A percentile compares a stretch with the other conserved stretches of the same genome.
phyloP scores from a whole-genome alignment of 2,797 vertebrate species.

The Cichlasoma orientale region DNA sequence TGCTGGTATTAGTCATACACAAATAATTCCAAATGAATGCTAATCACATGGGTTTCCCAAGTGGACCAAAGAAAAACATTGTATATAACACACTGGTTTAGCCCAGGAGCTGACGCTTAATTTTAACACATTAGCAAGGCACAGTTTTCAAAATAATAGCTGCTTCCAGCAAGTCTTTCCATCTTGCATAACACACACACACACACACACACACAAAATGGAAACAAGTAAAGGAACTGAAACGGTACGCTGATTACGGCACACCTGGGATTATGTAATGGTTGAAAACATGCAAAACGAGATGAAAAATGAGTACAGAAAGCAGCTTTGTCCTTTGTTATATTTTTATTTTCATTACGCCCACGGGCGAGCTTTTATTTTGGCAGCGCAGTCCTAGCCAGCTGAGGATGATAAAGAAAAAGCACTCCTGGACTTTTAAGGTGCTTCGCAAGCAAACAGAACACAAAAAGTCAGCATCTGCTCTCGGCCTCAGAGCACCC shows the following conservation, averaged over 20 bases:
- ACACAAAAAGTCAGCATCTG: conserved; percentile 3
- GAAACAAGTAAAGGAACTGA: neutral
- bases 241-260: neutral
- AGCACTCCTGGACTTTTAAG: conserved; percentile 19
- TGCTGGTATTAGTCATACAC: too few relatives aligned
- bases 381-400: neutral
- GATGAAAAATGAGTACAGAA: neutral
- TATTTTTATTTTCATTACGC: neutral
- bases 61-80: too few relatives aligned
- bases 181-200: neutral
- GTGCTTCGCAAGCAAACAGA: conserved; percentile 10
- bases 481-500: neutral
- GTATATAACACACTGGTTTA: too few relatives aligned
- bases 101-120: neutral
- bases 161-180: conserved; percentile 1
- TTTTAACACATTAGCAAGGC: neutral
- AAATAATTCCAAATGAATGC: too few relatives aligned
- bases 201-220: neutral
- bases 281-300: neutral
- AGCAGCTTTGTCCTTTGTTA: neutral
- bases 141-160: conserved; percentile 4
- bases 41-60: too few relatives aligned
- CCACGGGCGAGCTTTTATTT: conserved; percentile 30
- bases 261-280: neutral
- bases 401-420: conserved; percentile 16